phyloP scores from a whole-genome alignment of 2,113 vertebrate species.

The Holacanthus passer region DNA sequence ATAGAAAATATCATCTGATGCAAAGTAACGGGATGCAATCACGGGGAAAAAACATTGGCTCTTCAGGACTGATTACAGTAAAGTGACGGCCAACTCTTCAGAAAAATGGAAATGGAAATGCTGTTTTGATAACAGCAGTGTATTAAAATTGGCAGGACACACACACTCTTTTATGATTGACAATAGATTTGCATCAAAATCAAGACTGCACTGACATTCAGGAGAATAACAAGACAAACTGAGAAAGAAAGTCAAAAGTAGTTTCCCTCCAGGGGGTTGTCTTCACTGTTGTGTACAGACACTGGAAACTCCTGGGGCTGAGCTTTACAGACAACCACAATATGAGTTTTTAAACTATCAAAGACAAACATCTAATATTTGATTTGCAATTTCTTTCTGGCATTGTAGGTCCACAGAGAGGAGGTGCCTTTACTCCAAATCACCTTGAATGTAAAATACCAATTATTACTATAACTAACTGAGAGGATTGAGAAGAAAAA shows the following conservation, averaged over 20 bases:
- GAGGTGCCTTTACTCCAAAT: neutral
- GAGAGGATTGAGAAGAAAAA: neutral
- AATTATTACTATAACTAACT: neutral
- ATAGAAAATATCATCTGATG: neutral
- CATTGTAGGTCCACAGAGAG: neutral
- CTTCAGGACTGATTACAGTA: conserved; percentile 22
- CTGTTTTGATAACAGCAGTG: conserved; percentile 1
- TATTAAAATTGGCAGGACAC: conserved; percentile 15
- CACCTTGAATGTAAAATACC: neutral
- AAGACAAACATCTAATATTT: neutral
- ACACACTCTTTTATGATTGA: neutral
- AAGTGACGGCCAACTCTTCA: conserved; percentile 20
- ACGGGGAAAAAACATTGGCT: conserved; percentile 3
- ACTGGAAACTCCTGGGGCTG: neutral
- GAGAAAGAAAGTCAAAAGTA: neutral
- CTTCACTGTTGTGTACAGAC: neutral
- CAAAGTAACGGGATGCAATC: neutral
- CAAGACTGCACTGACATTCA: neutral
- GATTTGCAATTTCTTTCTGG: conserved; percentile 7
- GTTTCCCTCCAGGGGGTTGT: conserved; percentile 6
- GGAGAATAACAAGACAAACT: neutral
- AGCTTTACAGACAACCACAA: conserved; percentile 4
- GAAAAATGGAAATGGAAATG: conserved; percentile 24
- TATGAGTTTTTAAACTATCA: conserved; percentile 6
- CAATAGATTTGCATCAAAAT: conserved; percentile 1